Base-by-base conservation (phyloP, 1,140 invertebrate genomes). In the Hylyphantes graminicola region DNA sequence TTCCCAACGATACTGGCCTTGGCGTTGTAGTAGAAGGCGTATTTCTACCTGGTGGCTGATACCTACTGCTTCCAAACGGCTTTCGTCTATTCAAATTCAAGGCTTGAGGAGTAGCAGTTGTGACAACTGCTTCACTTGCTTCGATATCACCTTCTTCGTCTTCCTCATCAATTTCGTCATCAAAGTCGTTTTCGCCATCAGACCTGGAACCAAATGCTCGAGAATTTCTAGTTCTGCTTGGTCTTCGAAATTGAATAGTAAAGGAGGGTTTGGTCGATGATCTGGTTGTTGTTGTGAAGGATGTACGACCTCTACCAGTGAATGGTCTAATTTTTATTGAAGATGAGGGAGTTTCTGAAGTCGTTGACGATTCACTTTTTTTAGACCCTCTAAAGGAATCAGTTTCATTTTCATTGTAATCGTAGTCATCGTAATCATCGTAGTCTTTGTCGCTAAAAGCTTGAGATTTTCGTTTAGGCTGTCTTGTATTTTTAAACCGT, bases 41-140 rank as follows among this genome's bases (percentile, higher is more conserved):
- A 81, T 95, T 92, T 85, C 93, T 94, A 85, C 95, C 91, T 2
- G 94, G 94, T 0, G 93, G 92, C 89, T 96, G 96, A 19, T 95
- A 95, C 65, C 93, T 92, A 86, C 94, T 95, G 77, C 93, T 93
- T 0, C 93, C 91, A 54, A 85, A 85, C 51, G 93, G 92, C 86
- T 93, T 94, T 17, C 93, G 92, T 48, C 85, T 57, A 19, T 65
- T 85, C 15, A 82, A 72, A 0, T 72, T 54, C 13, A 63, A 94
- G 88, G 77, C 93, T 91, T 51, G 92, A 92, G 87, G 93, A 93
- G 85, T 92, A 92, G 85, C 92, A 92, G 5, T 91, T 89, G 86
- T 91, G 92, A 67, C 76, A 59, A 90, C 89, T 59, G 89, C 90
- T 86, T 92, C 91, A 63, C 92, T 91, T 76, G 91, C 91, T 86